Base-by-base conservation (phyloP, 2,888 invertebrate species). In the Imbricaverruca yamaguchii region DNA sequence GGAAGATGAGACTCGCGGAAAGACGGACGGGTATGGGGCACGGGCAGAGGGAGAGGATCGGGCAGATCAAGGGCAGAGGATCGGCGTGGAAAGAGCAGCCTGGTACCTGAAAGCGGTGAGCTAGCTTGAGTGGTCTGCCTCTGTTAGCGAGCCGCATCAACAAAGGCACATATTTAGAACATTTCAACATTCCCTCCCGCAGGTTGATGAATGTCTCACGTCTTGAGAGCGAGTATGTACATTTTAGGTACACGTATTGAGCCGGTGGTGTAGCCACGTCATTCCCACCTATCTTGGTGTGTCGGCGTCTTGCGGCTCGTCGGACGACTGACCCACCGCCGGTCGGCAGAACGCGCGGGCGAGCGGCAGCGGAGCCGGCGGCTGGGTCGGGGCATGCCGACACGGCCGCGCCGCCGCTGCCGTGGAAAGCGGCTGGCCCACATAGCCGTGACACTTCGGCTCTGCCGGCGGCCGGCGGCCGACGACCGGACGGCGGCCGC, bases 401-500 rank as follows among this genome's bases (percentile, higher is more conserved):
- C 18, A 21, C 13, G 23, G 74, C 55, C 13, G 39, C 39, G 39
- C 69, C 15, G 69, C 39, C 39, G 39, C 69, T 39, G 69, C 69
- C 18, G 74, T 74, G 74, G 55, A 74, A 74, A 74, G 74, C 74
- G 53, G 74, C 9, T 55, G 74, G 53, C 74, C 74, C 55, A 74
- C 55, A 74, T 74, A 15, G 18, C 18, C 53, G 74, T 74, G 55
- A 74, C 74, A 74, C 74, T 74, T 74, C 21, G 18, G 74, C 61
- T 18, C 15, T n/a, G 74, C 18, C 57, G 18, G 74, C 69, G 15
- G 39, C 59, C 59, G 69, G 8, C n/a, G 65, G n/a, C 11, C n/a
- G 63, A 15, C 18, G 25, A 25, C 67, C 67, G 67, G 23, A 25
- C 59, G 67, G 25, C 13, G 23, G 63, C 21, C 21, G 21, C 21